Evolutionary conservation across 2,113 vertebrate species (phyloP).

Genomic region (Chaetodon trifascialis): DNA sequence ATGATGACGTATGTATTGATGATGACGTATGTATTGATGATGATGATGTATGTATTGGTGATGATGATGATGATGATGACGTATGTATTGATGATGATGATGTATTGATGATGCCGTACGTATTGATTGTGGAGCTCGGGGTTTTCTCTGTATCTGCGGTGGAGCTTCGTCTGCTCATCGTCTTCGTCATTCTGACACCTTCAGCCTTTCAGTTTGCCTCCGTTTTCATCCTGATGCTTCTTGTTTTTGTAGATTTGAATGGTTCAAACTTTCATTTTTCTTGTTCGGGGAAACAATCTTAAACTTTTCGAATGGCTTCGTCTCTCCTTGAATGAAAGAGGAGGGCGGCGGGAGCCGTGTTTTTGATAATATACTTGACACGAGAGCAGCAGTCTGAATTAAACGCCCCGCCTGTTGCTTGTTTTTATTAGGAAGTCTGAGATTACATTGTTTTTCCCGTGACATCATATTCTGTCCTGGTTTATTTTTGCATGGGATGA

Average conservation of each 20-base stretch:
- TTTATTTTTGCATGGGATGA: constrained; percentile 91
- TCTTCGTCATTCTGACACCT: no score
- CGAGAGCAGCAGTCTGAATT: constrained; percentile 88
- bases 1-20: no score
- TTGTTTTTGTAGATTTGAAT: constrained; percentile 22
- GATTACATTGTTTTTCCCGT: constrained; percentile 93
- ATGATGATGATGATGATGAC: no score
- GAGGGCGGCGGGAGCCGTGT: constrained; percentile 82
- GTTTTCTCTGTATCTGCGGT: no score
- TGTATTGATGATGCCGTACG: no score
- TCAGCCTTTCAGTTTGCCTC: not conserved
- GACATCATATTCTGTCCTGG: constrained; percentile 92
- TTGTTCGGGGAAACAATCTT: constrained; percentile 43
- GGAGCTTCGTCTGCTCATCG: no score
- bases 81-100: no score
- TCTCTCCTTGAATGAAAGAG: constrained; percentile 85
- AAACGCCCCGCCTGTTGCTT: constrained; percentile 81
- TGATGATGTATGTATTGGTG: no score
- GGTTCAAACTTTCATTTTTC: constrained; percentile 45
- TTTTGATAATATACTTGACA: constrained; percentile 95
- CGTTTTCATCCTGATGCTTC: not conserved
- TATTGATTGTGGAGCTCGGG: no score
- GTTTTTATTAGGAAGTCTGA: constrained; percentile 89
- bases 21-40: no score
- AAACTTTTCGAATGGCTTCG: constrained; percentile 57